Conservation (phyloP, 2,888 invertebrate species). For the Ectobius pallidus region DNA sequence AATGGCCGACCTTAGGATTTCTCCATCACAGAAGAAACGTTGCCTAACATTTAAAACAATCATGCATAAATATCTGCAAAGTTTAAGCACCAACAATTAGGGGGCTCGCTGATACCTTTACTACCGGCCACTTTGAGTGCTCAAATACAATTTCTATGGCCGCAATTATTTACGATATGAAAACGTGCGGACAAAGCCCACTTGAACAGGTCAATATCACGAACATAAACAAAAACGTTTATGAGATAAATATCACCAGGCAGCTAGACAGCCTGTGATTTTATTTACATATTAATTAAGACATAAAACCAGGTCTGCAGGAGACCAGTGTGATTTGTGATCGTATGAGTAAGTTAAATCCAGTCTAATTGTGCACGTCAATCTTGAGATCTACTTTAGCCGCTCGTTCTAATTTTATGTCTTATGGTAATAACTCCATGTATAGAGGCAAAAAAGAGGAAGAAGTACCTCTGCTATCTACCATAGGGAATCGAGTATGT, state of each 20-base stretch:
- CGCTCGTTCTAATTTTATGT: no score
- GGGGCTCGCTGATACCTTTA: neutral
- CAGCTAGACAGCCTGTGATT: neutral
- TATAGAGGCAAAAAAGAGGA: no score
- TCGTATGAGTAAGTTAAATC: neutral
- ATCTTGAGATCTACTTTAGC: neutral
- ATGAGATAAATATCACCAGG: no score
- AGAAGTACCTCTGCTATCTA: no score
- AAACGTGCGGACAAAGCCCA: neutral
- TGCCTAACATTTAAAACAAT: no score
- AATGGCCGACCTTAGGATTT: no score
- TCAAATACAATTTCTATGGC: neutral
- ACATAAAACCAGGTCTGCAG: neutral
- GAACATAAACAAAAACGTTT: neutral
- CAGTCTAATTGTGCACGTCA: neutral
- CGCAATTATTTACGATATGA: neutral
- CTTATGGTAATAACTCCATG: no score
- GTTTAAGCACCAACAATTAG: no score
- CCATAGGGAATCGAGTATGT: no score
- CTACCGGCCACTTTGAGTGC: neutral
- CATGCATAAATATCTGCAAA: no score
- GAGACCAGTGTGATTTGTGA: neutral
- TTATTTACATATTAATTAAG: neutral
- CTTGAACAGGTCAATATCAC: neutral
- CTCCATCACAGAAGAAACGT: no score